A percentile compares a stretch with the other conserved stretches of the same genome.
Conservation (phyloP, 2,888 invertebrate species). For the Drosophila algonquin region DNA sequence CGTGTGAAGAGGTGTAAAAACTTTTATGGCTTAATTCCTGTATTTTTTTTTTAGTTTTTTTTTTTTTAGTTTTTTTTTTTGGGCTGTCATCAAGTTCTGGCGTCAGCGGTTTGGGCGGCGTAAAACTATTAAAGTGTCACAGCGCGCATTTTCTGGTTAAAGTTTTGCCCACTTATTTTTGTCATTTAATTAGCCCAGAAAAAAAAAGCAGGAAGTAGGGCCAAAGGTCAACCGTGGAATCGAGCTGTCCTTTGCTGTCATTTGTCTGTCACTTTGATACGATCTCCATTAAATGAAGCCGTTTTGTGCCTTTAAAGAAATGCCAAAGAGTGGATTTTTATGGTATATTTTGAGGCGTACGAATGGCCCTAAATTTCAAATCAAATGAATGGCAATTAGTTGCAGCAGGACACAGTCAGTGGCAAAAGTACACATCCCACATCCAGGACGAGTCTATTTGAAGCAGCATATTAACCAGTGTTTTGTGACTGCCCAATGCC, state of each 20-base stretch:
- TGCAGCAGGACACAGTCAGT: neutral
- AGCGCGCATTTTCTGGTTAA: neutral
- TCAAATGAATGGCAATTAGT: neutral
- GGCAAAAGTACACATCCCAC: conserved; percentile 21
- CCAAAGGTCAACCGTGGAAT: conserved; percentile 2
- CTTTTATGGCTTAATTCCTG: conserved; percentile 56
- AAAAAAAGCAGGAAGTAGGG: neutral
- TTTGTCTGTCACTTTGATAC: conserved; percentile 39
- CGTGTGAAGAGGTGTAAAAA: conserved; percentile 48
- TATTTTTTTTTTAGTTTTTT: neutral
- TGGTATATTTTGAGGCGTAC: no score
- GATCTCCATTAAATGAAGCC: conserved; percentile 29
- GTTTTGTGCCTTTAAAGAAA: neutral
- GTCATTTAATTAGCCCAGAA: conserved; percentile 1
- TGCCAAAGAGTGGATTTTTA: neutral
- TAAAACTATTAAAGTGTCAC: conserved; percentile 62
- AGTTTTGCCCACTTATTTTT: neutral
- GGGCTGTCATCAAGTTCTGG: conserved; percentile 40
- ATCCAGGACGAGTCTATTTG: conserved; percentile 41
- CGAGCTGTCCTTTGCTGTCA: conserved; percentile 24
- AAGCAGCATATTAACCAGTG: conserved; percentile 41
- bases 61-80: conserved; percentile 6
- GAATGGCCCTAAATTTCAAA: neutral
- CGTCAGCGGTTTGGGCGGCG: conserved; percentile 37
- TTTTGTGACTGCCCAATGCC: conserved; percentile 15